phyloP scores from a whole-genome alignment of 2,797 vertebrate species.

The Acanthiza pusilla region DNA sequence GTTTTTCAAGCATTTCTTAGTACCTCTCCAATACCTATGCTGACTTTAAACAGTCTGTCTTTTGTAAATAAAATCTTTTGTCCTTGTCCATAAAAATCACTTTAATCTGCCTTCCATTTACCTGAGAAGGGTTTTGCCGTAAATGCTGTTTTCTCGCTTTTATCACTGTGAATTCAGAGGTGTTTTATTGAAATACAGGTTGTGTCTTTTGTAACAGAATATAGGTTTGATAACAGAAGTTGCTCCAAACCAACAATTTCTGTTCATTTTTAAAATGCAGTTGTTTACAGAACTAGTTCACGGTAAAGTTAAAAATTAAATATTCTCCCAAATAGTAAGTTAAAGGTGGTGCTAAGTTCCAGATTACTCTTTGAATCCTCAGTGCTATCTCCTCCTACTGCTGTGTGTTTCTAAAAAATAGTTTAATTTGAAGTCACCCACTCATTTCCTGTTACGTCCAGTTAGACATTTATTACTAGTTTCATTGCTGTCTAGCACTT shows the following conservation, averaged over 20 bases:
- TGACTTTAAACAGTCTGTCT: not conserved
- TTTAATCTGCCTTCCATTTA: not conserved
- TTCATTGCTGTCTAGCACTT: not conserved
- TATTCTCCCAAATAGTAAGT: not conserved
- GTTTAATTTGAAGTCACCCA: conserved; percentile 11
- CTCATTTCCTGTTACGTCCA: conserved; percentile 32
- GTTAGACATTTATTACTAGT: not conserved
- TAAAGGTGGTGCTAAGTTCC: not conserved
- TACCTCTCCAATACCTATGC: not conserved
- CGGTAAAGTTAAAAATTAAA: not conserved
- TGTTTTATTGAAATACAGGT: not conserved
- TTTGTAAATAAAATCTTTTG: not conserved
- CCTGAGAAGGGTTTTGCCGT: not conserved
- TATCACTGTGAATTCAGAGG: not conserved
- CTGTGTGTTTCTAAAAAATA: not conserved
- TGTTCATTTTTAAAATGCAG: not conserved
- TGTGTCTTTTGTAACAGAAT: not conserved
- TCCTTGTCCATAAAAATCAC: not conserved
- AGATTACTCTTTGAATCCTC: not conserved
- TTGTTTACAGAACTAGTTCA: not conserved
- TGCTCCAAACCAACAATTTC: not conserved
- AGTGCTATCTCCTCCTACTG: not conserved
- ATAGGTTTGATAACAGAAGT: not conserved
- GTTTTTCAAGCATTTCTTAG: not conserved
- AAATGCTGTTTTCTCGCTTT: not conserved